Base-by-base conservation (phyloP, 2,797 vertebrate genomes). In the Phalanger gymnotis region DNA sequence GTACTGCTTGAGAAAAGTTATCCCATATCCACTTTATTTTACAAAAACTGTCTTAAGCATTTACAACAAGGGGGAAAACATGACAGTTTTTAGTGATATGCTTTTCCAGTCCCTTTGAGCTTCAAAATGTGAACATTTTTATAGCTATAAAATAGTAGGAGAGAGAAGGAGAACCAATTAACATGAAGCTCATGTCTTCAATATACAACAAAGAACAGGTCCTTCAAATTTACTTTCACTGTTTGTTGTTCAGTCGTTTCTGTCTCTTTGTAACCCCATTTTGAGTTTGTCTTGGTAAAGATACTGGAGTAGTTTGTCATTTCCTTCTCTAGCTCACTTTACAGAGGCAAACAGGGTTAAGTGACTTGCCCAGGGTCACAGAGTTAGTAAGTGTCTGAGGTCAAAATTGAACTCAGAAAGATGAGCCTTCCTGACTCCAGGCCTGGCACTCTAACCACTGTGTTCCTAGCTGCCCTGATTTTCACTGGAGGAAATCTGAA, bases 401-500 rank as follows among this genome's bases (percentile, higher is more conserved):
- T n/a, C 34, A 19, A 19, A 66, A n/a, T n/a, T n/a, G 66, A 73
- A 22, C 2, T 73, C n/a, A 73, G 16, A n/a, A 73, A 19, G 19
- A 25, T 40, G 66, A 81, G n/a, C 47, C 66, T 81, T 47, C 6
- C n/a, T 81, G n/a, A 81, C 66, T 73, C 66, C n/a, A 73, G 66
- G 16, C 27, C 66, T 47, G 7, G n/a, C 7, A 10, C n/a, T 81
- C n/a, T 40, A 40, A 19, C 14, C 14, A n/a, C 61, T 73, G 16
- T 73, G 34, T 16, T 0, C 4, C 16, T 73, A 40, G 61, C 34
- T n/a, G 16, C 7, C n/a, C 66, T 1, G 7, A 47, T 81, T 87
- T 47, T 87, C 73, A 47, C 73, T 81, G 73, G 3, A 22, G 19
- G 2, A 95, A 95, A 93, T 54, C 93, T 94, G 0, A 57, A 94